Percentiles rank a stretch among this genome's conserved stretches.
These are phyloP conservation scores for Anguilla rostrata DNA, from an alignment of 2,113 vertebrate genomes.

Conservation along the genomic window DNA sequence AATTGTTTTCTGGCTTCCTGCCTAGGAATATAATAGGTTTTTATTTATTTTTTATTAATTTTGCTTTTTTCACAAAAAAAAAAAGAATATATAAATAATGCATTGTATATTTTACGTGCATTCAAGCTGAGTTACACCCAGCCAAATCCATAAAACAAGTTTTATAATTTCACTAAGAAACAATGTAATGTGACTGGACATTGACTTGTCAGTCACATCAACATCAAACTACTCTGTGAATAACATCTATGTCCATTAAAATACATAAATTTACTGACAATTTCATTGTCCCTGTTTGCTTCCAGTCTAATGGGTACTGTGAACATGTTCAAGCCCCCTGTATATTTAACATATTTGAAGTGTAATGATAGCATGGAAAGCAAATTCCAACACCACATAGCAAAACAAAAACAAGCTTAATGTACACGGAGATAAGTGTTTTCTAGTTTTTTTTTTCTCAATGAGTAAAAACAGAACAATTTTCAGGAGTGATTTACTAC, in stretches of 20 bases:
- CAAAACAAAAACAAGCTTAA: not conserved
- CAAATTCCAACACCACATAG: no score
- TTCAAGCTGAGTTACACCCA: not conserved
- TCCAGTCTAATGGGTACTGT: no score
- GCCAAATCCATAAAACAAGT: not conserved
- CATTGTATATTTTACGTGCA: not conserved
- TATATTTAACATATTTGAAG: no score
- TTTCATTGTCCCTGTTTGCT: no score
- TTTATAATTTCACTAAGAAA: not conserved
- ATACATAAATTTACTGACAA: no score
- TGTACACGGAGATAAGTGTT: not conserved
- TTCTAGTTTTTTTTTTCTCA: not conserved
- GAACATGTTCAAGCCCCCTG: no score
- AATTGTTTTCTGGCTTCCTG: not conserved
- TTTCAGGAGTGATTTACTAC: not conserved
- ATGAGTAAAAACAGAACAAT: not conserved
- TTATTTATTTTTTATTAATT: not conserved
- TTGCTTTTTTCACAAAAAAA: not conserved
- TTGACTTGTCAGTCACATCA: not conserved
- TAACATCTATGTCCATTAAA: not conserved
- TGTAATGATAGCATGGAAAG: no score
- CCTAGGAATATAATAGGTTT: not conserved
- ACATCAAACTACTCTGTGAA: not conserved
- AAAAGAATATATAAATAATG: not conserved
- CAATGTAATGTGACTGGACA: not conserved